Evolutionary conservation across 2,888 invertebrate genomes (phyloP).

Genomic region (Dasysyrphus tricinctus): DNA sequence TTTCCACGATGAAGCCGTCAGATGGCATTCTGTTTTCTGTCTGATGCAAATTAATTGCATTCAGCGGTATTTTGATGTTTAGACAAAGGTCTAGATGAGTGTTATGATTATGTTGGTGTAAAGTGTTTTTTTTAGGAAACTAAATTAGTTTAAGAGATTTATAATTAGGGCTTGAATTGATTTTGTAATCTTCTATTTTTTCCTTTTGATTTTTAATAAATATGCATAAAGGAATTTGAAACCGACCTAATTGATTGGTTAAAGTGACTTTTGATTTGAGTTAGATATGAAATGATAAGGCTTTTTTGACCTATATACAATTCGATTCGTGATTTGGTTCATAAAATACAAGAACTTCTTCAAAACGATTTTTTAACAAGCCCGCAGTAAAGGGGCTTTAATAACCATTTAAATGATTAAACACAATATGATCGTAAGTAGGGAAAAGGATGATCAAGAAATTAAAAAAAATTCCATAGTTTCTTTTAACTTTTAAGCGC

Average conservation of each 20-base stretch:
- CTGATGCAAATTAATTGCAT: conserved; percentile 53
- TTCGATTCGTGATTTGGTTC: no score
- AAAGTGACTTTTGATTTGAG: neutral
- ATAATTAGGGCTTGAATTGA: neutral
- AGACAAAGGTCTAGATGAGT: neutral
- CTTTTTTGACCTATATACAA: no score
- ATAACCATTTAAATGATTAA: no score
- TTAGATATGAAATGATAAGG: neutral
- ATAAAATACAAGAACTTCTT: no score
- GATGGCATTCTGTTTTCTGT: conserved; percentile 12
- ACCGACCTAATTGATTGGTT: neutral
- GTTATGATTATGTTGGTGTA: conserved; percentile 4
- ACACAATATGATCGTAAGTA: no score
- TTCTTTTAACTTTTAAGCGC: no score
- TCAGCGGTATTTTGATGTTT: neutral
- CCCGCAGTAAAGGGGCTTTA: no score
- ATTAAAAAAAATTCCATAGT: no score
- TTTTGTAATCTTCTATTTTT: no score
- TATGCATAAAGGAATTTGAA: neutral
- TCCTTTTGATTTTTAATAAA: neutral
- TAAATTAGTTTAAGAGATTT: neutral
- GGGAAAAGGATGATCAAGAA: no score
- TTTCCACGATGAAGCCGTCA: conserved; percentile 14
- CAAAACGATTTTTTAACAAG: no score
- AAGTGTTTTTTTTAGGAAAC: neutral